Base-by-base conservation (phyloP, 1,140 invertebrate species). In the Tyrophagus putrescentiae region DNA sequence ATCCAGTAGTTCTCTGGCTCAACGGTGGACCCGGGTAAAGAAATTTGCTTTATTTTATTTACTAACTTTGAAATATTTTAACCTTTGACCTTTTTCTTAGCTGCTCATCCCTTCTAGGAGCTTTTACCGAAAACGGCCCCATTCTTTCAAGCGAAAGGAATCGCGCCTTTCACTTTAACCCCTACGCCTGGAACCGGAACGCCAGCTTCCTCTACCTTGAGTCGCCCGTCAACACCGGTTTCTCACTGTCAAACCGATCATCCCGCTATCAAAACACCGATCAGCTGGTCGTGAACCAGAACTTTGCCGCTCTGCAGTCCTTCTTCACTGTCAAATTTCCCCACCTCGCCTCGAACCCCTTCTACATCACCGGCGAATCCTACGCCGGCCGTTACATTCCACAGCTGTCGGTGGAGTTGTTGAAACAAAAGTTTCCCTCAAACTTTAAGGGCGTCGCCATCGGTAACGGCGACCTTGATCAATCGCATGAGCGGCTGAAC, bases 201-300 rank as follows among this genome's bases (percentile, higher is more conserved):
- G 84, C 86, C 39, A 91, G 86, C 69, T 85, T 94, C 27, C 61
- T 79, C 18, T 79, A 74, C 65, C 66, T 79, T 36, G 78, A 79
- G 65, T 70, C 78, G 3, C 78, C 78, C 54, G 72, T 72, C 34
- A 75, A 78, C 61, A 78, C 79, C 53, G 78, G 78, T 2, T 79
- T 71, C 62, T 79, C 77, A 0, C 79, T 78, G 65, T 68, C 73
- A n/a, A 65, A 67, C 25, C 70, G 76, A 63, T 70, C 70, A 48
- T 72, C 75, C 44, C 75, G 73, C 61, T 71, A 66, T 0, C n/a
- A 76, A n/a, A 67, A 74, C 66, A 77, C 79, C 70, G 74, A 78
- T 64, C 31, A 59, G 44, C 45, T 66, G 25, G 48, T 65, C 23
- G 66, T 73, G 4, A 13, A 60, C n/a, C 69, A 77, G 58, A 76